Conservation (phyloP, 2,113 vertebrate genomes). For the Motacilla tschutschensis region DNA sequence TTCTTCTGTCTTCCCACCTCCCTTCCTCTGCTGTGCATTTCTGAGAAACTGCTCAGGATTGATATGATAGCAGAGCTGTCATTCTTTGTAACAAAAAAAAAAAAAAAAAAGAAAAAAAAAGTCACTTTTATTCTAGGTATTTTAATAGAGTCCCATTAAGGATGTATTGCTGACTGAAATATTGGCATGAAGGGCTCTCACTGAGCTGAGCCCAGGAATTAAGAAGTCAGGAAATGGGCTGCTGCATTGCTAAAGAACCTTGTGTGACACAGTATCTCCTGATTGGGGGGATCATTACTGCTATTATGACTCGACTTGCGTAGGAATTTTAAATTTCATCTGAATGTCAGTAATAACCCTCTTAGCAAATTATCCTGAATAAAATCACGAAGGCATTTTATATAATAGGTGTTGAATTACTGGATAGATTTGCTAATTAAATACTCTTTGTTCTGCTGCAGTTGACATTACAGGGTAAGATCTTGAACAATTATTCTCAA, state of each 20-base stretch:
- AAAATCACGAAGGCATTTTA: constrained; percentile 96
- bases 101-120: constrained; percentile 52
- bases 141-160: constrained; percentile 85
- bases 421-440: constrained; percentile 95
- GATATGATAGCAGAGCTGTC: constrained; percentile 81
- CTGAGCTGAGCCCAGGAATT: constrained; percentile 84
- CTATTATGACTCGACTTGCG: constrained; percentile 91
- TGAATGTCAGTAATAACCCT: constrained; percentile 97
- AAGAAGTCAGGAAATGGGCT: constrained; percentile 86
- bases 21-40: constrained; percentile 54
- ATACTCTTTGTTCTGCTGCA: constrained; percentile 89
- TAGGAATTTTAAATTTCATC: constrained; percentile 96
- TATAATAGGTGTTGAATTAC: constrained; percentile 93
- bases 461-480: constrained; percentile 89
- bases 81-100: constrained; percentile 71
- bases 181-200: constrained; percentile 84
- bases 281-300: constrained; percentile 96
- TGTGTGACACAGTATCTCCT: constrained; percentile 88
- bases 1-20: constrained; percentile 56
- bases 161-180: constrained; percentile 84
- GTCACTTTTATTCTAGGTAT: constrained; percentile 80
- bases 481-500: constrained; percentile 87
- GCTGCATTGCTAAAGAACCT: constrained; percentile 82
- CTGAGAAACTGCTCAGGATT: constrained; percentile 73
- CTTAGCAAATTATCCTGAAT: constrained; percentile 99